phyloP scores from a whole-genome alignment of 2,113 vertebrate genomes.

The Prionailurus bengalensis region DNA sequence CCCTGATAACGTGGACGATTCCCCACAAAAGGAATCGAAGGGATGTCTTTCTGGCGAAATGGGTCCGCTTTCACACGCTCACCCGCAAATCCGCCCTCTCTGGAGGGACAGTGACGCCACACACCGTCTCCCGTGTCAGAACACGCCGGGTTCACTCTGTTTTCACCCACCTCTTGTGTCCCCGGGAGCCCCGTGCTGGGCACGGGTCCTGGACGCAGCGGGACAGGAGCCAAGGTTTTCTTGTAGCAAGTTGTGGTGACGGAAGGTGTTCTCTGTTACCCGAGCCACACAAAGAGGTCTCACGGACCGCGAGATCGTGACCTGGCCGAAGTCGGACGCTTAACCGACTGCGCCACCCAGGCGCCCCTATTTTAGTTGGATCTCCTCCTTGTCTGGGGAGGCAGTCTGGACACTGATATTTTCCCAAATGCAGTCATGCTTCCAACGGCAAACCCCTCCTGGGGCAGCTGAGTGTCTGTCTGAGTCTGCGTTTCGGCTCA shows the following conservation, averaged over 20 bases:
- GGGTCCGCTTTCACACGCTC: background rate
- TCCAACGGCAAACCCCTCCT: background rate
- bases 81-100: too few relatives aligned
- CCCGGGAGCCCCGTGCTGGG: background rate
- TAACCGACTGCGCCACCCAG: too few relatives aligned
- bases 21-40: background rate
- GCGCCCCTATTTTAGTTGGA: background rate
- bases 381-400: background rate
- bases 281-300: conserved; percentile 62
- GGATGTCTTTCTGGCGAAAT: background rate
- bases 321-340: too few relatives aligned
- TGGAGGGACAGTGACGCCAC: background rate
- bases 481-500: too few relatives aligned
- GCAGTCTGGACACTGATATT: background rate
- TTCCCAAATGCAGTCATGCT: background rate
- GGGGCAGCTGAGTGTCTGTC: too few relatives aligned
- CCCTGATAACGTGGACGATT: background rate
- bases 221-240: conserved; percentile 10
- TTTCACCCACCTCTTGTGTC: background rate
- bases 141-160: background rate
- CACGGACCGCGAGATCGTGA: too few relatives aligned
- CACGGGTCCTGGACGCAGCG: background rate
- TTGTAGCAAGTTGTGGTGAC: conserved; percentile 45
- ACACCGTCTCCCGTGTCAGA: background rate
- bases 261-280: conserved; percentile 13